These are phyloP conservation scores for Notiomystis cincta DNA, from an alignment of 2,113 vertebrate species.

Conservation along the genomic window DNA sequence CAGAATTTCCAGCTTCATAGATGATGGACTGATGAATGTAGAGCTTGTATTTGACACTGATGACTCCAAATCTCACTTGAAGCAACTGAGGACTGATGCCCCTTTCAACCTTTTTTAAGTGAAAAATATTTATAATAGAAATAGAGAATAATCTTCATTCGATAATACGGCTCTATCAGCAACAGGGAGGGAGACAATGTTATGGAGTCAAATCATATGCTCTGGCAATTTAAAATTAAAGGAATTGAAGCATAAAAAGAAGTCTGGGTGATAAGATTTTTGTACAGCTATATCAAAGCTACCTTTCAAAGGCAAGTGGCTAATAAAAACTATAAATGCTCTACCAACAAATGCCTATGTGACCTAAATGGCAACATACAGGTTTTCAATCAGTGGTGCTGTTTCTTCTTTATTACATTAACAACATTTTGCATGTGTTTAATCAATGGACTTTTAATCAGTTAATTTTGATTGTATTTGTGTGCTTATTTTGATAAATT, in stretches of 20 bases:
- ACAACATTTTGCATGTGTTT: conserved; percentile 44
- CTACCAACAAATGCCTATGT: background rate
- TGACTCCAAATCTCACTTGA: background rate
- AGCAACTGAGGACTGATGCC: background rate
- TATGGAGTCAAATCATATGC: background rate
- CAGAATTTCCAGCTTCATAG: background rate
- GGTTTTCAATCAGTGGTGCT: background rate
- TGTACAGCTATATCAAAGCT: background rate
- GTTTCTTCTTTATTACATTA: conserved; percentile 51
- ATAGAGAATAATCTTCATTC: background rate
- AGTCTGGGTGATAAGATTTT: background rate
- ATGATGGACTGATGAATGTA: background rate
- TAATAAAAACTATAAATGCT: background rate
- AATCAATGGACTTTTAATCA: conserved; percentile 58
- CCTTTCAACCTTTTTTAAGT: background rate
- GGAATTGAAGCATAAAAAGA: background rate
- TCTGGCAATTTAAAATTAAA: background rate
- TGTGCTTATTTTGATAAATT: conserved; percentile 70
- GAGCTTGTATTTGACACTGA: background rate
- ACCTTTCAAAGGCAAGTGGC: background rate
- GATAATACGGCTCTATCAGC: background rate
- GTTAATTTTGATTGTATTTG: conserved; percentile 61
- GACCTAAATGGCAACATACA: conserved; percentile 9
- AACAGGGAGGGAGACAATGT: background rate
- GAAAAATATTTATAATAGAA: background rate